Conservation (phyloP, 2,797 vertebrate species). For the Macrochelys suwanniensis region DNA sequence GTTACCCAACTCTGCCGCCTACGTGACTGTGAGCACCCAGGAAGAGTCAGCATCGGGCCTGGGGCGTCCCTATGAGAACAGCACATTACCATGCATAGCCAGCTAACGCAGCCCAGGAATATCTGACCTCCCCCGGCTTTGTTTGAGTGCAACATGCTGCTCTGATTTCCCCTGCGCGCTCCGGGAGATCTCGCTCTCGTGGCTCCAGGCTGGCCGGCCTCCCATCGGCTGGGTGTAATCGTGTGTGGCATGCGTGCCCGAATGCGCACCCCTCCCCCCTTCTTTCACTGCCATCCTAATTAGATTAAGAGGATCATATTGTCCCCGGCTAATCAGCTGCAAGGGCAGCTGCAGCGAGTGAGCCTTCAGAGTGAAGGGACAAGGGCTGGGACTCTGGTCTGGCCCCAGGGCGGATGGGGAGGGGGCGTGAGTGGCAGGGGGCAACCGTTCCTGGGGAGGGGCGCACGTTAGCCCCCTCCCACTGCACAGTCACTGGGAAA, state of each 20-base stretch:
- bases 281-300: background rate
- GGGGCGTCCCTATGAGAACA: background rate
- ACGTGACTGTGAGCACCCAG: background rate
- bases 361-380: rapidly evolving
- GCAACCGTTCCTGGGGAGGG: background rate
- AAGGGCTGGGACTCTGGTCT: rapidly evolving
- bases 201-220: background rate
- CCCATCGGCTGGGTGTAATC: background rate
- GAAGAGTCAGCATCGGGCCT: background rate
- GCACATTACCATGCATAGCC: background rate
- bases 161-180: background rate
- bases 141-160: background rate
- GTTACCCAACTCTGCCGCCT: background rate
- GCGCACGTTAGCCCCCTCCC: background rate
- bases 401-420: background rate
- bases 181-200: background rate
- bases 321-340: background rate
- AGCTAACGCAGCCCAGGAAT: background rate
- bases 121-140: background rate
- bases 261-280: background rate
- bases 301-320: rapidly evolving
- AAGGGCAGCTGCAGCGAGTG: background rate
- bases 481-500: background rate
- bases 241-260: background rate
- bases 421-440: rapidly evolving